A percentile compares a stretch with the other conserved stretches of the same genome.
Evolutionary conservation across 2,888 invertebrate species (phyloP).

Genomic region (Drosophila acutilabella): DNA sequence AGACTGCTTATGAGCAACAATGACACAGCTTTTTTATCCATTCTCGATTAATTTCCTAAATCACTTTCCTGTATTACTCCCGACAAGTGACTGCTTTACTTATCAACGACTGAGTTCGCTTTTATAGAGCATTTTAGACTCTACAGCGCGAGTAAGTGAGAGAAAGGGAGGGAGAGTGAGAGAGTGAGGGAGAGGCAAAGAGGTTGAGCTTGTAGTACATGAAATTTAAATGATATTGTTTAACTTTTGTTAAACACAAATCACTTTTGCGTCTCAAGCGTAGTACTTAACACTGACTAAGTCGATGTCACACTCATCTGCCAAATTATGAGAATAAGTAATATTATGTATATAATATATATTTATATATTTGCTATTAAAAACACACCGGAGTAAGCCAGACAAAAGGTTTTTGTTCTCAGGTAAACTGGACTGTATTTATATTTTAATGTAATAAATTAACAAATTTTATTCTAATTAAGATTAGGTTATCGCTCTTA

Average conservation of each 20-base stretch:
- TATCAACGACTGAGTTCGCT: conserved; percentile 24
- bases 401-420: background rate
- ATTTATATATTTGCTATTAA: background rate
- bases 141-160: background rate
- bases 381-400: background rate
- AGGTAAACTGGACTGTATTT: conserved; percentile 17
- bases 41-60: conserved; percentile 13
- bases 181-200: too few species aligned
- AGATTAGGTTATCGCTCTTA: background rate
- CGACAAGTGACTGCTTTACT: conserved; percentile 41
- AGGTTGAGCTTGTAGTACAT: conserved; percentile 11
- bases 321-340: background rate
- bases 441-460: background rate
- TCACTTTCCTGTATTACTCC: conserved; percentile 5
- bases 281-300: conserved; percentile 41
- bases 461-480: conserved; percentile 4
- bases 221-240: conserved; percentile 41
- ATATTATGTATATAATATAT: background rate
- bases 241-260: conserved; percentile 44
- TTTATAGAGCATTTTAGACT: conserved; percentile 46
- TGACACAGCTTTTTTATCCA: conserved; percentile 22
- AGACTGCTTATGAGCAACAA: conserved; percentile 35
- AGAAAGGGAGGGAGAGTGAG: too few species aligned
- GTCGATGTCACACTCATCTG: conserved; percentile 6
- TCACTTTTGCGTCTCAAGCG: conserved; percentile 43